Evolutionary conservation across 2,888 invertebrate genomes (phyloP).

Genomic region (Xylocampa areola): DNA sequence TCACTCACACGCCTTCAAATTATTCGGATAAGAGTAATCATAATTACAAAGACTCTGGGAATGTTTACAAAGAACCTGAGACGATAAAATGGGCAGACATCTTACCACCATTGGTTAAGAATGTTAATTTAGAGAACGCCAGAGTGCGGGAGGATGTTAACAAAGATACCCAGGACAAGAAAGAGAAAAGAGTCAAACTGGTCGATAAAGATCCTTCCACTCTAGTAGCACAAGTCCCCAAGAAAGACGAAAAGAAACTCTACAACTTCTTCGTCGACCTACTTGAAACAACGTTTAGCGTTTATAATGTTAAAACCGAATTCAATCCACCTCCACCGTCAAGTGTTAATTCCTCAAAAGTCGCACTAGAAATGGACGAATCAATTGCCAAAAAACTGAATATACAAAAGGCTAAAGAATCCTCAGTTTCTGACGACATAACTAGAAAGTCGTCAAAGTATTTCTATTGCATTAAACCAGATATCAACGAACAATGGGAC

Average conservation of each 20-base stretch:
- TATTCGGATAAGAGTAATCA: constrained; percentile 54
- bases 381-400: constrained; percentile 64
- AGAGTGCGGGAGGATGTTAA: not conserved
- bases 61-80: constrained; percentile 1
- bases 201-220: constrained; percentile 58
- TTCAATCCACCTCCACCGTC: constrained; percentile 21
- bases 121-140: not conserved
- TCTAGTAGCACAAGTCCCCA: constrained; percentile 49
- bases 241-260: constrained; percentile 63
- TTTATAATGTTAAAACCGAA: constrained; percentile 65
- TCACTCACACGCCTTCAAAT: constrained; percentile 68
- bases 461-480: constrained; percentile 35
- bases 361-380: constrained; percentile 68
- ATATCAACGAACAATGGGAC: constrained; percentile 18
- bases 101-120: not conserved
- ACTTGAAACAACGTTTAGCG: constrained; percentile 72
- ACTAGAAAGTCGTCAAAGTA: constrained; percentile 25
- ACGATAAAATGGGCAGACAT: constrained; percentile 24
- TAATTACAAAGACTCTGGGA: not conserved
- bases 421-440: constrained; percentile 12
- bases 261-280: constrained; percentile 79
- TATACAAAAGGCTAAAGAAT: constrained; percentile 11
- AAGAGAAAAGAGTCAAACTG: constrained; percentile 45
- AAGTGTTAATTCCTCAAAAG: constrained; percentile 53
- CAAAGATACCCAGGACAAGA: constrained; percentile 27